Conservation (phyloP, 2,888 invertebrate genomes). For the Lacanobia oleracea region DNA sequence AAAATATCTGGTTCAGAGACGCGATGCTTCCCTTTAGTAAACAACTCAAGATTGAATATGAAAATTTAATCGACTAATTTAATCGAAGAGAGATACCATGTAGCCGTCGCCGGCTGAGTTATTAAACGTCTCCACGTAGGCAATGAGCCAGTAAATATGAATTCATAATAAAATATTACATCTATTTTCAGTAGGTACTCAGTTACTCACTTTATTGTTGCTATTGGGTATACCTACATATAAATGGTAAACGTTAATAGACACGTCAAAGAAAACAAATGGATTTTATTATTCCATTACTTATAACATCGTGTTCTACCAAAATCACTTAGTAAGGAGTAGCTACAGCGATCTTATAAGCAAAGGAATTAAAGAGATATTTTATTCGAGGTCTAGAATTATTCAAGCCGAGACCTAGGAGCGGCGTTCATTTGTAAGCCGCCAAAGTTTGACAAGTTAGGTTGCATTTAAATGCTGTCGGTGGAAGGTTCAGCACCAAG, state of each 20-base stretch:
- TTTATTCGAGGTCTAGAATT: conserved; percentile 56
- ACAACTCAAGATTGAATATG: conserved; percentile 95
- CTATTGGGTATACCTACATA: conserved; percentile 18
- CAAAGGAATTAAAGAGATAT: conserved; percentile 33
- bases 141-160: conserved; percentile 67
- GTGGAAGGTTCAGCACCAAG: conserved; percentile 68
- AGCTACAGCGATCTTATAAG: conserved; percentile 16
- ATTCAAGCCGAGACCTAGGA: conserved; percentile 64
- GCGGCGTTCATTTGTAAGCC: conserved; percentile 81
- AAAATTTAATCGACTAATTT: conserved; percentile 94
- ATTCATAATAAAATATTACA: conserved; percentile 53
- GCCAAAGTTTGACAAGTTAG: conserved; percentile 84
- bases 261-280: conserved; percentile 29
- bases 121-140: conserved; percentile 73
- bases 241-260: conserved; percentile 14
- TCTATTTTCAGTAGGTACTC: conserved; percentile 6
- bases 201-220: not conserved
- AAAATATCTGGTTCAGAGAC: conserved; percentile 61
- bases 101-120: conserved; percentile 75
- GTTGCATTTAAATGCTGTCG: conserved; percentile 84
- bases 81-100: conserved; percentile 90
- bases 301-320: conserved; percentile 14
- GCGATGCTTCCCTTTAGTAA: conserved; percentile 90
- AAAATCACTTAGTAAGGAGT: conserved; percentile 24
- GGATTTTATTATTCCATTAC: conserved; percentile 34